Conservation (phyloP, 1,140 invertebrate genomes). For the Theocolax elegans region DNA sequence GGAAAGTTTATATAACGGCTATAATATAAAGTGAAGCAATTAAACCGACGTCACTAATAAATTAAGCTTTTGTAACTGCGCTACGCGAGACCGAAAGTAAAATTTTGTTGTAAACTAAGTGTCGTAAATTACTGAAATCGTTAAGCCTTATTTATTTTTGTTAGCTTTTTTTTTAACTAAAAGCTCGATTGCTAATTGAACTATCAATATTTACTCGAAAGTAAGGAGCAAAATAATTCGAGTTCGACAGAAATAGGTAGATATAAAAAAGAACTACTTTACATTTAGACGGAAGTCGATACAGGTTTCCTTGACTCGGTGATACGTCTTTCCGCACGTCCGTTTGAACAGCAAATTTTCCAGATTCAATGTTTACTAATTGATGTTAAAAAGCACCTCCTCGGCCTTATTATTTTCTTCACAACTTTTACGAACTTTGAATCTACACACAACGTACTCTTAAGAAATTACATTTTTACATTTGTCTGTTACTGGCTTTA, state of each 20-base stretch:
- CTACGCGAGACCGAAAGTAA: no score
- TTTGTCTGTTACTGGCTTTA: background rate
- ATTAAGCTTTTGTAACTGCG: no score
- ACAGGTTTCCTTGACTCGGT: background rate
- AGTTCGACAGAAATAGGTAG: background rate
- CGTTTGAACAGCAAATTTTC: no score
- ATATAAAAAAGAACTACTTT: background rate
- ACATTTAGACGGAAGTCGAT: constrained; percentile 12
- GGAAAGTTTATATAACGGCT: no score
- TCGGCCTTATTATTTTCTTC: background rate
- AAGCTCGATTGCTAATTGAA: background rate
- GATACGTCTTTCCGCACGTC: background rate
- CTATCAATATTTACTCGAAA: constrained; percentile 4
- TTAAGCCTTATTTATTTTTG: no score
- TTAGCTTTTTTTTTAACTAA: background rate
- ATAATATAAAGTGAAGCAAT: no score
- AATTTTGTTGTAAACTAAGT: no score
- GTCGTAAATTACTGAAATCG: no score
- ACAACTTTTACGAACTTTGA: background rate
- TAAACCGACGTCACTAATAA: no score
- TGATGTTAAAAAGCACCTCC: background rate
- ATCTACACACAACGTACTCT: no score
- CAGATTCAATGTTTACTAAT: constrained; percentile 13
- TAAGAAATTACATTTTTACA: background rate
- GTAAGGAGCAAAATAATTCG: no score